Conservation (phyloP, 2,113 vertebrate species). For the Ophthalmolycus amberensis region DNA sequence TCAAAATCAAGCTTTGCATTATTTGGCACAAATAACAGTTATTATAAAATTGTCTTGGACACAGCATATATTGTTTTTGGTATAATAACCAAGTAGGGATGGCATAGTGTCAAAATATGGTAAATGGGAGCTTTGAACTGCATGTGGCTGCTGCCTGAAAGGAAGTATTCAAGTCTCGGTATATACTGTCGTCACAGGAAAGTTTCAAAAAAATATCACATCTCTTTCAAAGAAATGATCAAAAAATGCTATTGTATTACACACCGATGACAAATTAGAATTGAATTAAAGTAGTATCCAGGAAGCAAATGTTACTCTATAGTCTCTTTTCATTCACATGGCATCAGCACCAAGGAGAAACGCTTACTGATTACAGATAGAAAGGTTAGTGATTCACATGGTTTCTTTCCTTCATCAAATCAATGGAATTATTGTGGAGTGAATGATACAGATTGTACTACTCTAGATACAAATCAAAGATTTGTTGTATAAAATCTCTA, state of each 20-base stretch:
- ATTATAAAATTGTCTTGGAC: neutral
- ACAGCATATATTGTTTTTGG: neutral
- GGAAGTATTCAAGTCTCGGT: neutral
- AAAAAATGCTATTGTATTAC: neutral
- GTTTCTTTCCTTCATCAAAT: conserved; percentile 36
- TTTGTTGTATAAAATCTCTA: neutral
- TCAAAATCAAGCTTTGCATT: neutral
- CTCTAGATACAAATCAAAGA: conserved; percentile 27
- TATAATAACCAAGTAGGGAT: neutral
- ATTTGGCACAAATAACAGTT: neutral
- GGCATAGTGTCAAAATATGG: neutral
- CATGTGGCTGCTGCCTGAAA: neutral
- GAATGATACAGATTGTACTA: conserved; percentile 18
- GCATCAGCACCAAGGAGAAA: neutral
- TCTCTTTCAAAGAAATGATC: neutral
- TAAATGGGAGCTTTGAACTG: neutral
- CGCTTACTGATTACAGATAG: neutral
- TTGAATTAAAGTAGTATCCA: neutral
- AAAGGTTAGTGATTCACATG: conserved; percentile 36
- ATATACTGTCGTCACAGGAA: neutral
- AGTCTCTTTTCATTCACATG: conserved; percentile 22
- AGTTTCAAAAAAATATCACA: neutral
- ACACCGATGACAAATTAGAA: conserved; percentile 4
- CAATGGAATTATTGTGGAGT: conserved; percentile 5
- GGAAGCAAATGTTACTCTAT: neutral